phyloP scores from a whole-genome alignment of 1,140 invertebrate genomes.

The Cryptotermes secundus region DNA sequence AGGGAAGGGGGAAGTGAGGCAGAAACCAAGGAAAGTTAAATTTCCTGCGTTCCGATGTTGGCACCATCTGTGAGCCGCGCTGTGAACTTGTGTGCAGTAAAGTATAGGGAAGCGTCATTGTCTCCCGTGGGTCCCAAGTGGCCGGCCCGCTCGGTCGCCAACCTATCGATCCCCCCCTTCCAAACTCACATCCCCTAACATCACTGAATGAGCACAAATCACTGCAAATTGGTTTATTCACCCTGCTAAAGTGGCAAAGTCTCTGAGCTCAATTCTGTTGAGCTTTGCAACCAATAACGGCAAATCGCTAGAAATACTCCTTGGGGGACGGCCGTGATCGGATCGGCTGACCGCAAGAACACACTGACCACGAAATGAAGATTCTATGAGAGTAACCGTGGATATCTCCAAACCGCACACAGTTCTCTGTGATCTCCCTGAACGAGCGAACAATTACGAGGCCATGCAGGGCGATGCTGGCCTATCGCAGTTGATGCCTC shows the following conservation, averaged over 20 bases:
- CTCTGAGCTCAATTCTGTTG: constrained; percentile 26
- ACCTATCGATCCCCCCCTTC: constrained; percentile 5
- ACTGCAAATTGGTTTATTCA: constrained; percentile 36
- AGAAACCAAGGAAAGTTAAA: constrained; percentile 4
- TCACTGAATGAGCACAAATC: constrained; percentile 34
- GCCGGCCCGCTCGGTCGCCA: neutral
- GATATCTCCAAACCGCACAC: no score
- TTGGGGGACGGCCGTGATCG: neutral
- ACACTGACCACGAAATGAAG: no score
- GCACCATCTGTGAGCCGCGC: neutral
- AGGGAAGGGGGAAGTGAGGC: neutral
- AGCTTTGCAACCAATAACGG: constrained; percentile 35
- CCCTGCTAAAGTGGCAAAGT: constrained; percentile 34
- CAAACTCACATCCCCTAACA: constrained; percentile 24
- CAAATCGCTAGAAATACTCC: constrained; percentile 34
- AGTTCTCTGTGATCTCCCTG: no score
- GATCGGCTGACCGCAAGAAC: neutral
- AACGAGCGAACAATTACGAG: no score
- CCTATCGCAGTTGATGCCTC: no score
- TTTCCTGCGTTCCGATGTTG: neutral
- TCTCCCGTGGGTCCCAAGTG: constrained; percentile 9
- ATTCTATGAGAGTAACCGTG: no score
- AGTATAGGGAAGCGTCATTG: neutral
- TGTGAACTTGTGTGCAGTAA: neutral
- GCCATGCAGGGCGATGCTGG: no score